Evolutionary conservation across 2,888 invertebrate genomes (phyloP).

Genomic region (Halictus quadricinctus): DNA sequence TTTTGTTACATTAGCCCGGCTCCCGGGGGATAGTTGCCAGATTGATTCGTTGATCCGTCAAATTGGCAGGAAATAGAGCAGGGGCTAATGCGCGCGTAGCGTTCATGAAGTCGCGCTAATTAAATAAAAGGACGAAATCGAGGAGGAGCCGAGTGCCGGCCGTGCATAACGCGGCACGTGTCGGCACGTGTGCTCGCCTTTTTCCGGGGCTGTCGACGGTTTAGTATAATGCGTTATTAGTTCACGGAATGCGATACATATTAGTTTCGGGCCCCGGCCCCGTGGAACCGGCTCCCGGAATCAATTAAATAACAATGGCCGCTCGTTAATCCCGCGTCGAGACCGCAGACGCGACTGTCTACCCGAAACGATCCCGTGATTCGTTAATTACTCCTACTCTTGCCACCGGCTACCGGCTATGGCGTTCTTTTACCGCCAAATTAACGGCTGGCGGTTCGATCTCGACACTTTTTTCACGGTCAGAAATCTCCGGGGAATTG

Average conservation of each 20-base stretch:
- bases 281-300: slow-evolving; percentile 60
- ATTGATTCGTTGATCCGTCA: slow-evolving; percentile 58
- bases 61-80: slow-evolving; percentile 68
- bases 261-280: slow-evolving; percentile 56
- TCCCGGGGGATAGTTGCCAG: slow-evolving; percentile 21
- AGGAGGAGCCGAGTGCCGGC: slow-evolving; percentile 66
- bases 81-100: slow-evolving; percentile 53
- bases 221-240: slow-evolving; percentile 74
- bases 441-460: neutral
- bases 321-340: slow-evolving; percentile 70
- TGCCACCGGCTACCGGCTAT: slow-evolving; percentile 2
- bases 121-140: slow-evolving; percentile 80
- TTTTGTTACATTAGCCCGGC: slow-evolving; percentile 46
- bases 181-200: slow-evolving; percentile 71
- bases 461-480: neutral
- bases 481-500: neutral
- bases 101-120: slow-evolving; percentile 76
- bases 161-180: slow-evolving; percentile 67
- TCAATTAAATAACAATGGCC: slow-evolving; percentile 75
- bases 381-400: slow-evolving; percentile 53
- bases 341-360: slow-evolving; percentile 59
- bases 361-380: slow-evolving; percentile 55
- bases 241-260: slow-evolving; percentile 67
- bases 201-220: slow-evolving; percentile 57
- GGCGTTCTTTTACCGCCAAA: slow-evolving; percentile 19